These are phyloP conservation scores for Eciton burchellii DNA, from an alignment of 1,140 invertebrate genomes.

Conservation along the genomic window DNA sequence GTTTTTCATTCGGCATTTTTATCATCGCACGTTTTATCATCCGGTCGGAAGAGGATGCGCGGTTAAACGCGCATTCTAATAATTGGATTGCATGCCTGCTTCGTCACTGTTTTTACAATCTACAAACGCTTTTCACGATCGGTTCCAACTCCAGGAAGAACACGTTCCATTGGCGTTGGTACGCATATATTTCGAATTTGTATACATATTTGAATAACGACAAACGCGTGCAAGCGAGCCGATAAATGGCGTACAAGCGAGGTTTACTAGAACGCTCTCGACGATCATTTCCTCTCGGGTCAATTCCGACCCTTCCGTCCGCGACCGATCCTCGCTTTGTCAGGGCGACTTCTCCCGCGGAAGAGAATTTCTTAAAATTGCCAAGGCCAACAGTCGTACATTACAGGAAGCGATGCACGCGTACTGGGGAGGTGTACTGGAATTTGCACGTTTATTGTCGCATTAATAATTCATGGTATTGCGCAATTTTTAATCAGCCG, in stretches of 20 bases:
- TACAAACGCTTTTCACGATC: too few species aligned
- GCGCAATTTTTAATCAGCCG: slow-evolving; percentile 83
- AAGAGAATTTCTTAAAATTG: slow-evolving; percentile 26
- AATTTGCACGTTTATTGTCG: slow-evolving; percentile 82
- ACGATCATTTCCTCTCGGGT: not conserved
- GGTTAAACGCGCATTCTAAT: too few species aligned
- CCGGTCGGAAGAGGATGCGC: not conserved
- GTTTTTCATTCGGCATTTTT: slow-evolving; percentile 3
- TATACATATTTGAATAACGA: not conserved
- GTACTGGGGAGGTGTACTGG: slow-evolving; percentile 72
- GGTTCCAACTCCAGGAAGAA: not conserved
- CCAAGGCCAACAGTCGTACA: slow-evolving; percentile 37
- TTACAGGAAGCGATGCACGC: slow-evolving; percentile 42
- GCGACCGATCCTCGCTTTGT: not conserved
- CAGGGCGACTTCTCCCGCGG: not conserved
- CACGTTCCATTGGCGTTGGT: not conserved
- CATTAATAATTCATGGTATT: slow-evolving; percentile 83
- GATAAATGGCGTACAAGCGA: not conserved
- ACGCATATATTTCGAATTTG: not conserved
- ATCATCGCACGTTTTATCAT: slow-evolving; percentile 6
- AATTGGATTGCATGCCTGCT: too few species aligned
- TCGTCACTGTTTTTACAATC: too few species aligned
- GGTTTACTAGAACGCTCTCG: not conserved
- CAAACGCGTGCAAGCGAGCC: not conserved
- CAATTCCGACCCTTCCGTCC: too few species aligned